Percentiles rank a stretch among this genome's conserved stretches.
phyloP scores from a whole-genome alignment of 1,140 invertebrate genomes.

The Lepidurus apus region DNA sequence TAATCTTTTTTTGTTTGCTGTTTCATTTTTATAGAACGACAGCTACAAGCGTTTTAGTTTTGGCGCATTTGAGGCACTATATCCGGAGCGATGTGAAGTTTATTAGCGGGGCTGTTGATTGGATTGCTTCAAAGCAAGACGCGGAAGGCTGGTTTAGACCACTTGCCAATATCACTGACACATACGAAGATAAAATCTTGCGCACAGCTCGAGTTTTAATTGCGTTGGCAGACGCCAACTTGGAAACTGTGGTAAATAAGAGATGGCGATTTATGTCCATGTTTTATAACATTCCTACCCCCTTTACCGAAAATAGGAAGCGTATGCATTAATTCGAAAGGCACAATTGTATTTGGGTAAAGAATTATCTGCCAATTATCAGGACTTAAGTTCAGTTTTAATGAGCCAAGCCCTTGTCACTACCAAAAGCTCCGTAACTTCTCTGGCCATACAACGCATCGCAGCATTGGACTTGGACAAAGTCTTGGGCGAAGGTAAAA shows the following conservation, averaged over 20 bases:
- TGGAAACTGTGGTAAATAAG: not conserved
- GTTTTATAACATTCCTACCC: not conserved
- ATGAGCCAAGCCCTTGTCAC: not conserved
- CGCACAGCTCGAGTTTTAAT: slow-evolving; percentile 4
- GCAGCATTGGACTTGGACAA: not conserved
- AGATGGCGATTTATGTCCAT: not conserved
- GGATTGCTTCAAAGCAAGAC: not conserved
- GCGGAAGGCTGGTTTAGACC: not conserved
- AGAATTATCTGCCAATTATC: not conserved
- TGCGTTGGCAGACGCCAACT: not conserved
- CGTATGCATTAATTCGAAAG: not conserved
- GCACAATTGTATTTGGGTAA: not conserved
- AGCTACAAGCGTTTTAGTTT: not conserved
- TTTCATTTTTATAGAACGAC: not conserved
- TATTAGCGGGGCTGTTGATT: not conserved
- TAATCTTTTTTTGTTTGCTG: no score
- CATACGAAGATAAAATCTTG: not conserved
- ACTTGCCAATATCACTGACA: slow-evolving; percentile 5
- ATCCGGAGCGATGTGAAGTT: not conserved
- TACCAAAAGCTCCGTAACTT: not conserved
- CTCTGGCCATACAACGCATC: not conserved
- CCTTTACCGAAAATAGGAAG: not conserved
- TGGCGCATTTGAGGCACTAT: not conserved
- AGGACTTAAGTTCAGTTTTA: not conserved
- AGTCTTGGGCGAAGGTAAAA: not conserved